Base-by-base conservation (phyloP, 2,888 invertebrate genomes). In the Hypena proboscidalis region DNA sequence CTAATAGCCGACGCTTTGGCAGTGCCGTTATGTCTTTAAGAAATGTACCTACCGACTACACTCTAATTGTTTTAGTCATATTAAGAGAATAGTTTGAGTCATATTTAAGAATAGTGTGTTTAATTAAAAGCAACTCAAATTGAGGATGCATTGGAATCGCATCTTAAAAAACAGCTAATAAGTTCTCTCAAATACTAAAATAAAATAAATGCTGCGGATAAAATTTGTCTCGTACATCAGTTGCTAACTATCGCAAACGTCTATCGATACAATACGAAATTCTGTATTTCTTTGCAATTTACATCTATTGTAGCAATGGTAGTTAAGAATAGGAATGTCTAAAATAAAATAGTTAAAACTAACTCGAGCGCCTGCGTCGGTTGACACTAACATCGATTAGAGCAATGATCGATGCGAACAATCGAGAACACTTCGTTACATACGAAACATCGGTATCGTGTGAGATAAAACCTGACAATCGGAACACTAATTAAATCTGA, bases 401-500 rank as follows among this genome's bases (percentile, higher is more conserved):
- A 51, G 53, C 43, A 47, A 64, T 77, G 77, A 81, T 78, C 74
- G 75, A 79, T 77, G 69, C 54, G 49, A 44, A 56, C 65, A 67
- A 75, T 76, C 67, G 54, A 51, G 51, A 56, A 70, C 63, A 58
- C 64, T 67, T 71, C 67, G 68, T 67, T 67, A 65, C 55, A 51
- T 39, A 47, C 51, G 40, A 48, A 66, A 70, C 73, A 72, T 63
- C 50, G 25, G 70, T 73, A 66, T 67, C 68, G 42, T 22, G 52
- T 36, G 27, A 49, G 73, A 75, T 77, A 72, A 68, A 58, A 49
- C 63, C 59, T 58, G 56, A 74, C 70, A 77, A 78, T 77, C 58
- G 66, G 49, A 64, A 39, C 56, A 55, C 62, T 80, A 79, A 84
- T 83, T 81, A 80, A 79, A 73, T 77, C 74, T 80, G 84, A 84